Base-by-base conservation (phyloP, 2,888 invertebrate species). In the Zeuzera pyrina region DNA sequence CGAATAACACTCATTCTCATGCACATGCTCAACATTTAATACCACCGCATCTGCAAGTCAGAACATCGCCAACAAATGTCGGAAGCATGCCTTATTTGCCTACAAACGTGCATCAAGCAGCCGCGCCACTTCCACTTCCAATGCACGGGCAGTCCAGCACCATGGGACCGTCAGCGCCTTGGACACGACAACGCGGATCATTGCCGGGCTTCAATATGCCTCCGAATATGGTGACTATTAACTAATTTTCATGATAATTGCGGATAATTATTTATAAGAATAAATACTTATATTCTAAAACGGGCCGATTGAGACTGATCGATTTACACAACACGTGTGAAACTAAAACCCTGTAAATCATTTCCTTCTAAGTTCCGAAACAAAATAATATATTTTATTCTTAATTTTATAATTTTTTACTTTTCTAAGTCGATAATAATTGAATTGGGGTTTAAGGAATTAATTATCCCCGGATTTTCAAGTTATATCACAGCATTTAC, bases 1-100 rank as follows among this genome's bases (percentile, higher is more conserved):
- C 45, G n/a, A n/a, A n/a, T n/a, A 10, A 25, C 25, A 4, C 13
- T 3, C 5, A 10, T 10, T 12, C 12, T 25, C 11, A 25, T 13
- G 22, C 12, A n/a, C 12, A 22, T 3, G 33, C 45, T 6, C 65
- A 57, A 29, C 63, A 44, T 3, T 35, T 41, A 29, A 43, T 58
- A 11, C 66, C 68, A 2, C 32, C 56, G 2, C 66, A 63, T 35
- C 45, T 69, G 45, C 43, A 50, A 2, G 43, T 49, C 12, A 35
- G 49, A 31, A 40, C 53, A 3, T 43, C 36, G 28, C 34, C 47
- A 7, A 29, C 47, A 6, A 73, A 73, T 19, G 41, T 77, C 32
- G 74, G 76, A 37, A 76, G 72, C 45, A 66, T 74, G 71, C 83
- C 78, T 16, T 78, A 65, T 42, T 49, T 79, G 26, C 60, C 69